Base-by-base conservation (phyloP, 2,113 vertebrate species). In the Silurus asotus region DNA sequence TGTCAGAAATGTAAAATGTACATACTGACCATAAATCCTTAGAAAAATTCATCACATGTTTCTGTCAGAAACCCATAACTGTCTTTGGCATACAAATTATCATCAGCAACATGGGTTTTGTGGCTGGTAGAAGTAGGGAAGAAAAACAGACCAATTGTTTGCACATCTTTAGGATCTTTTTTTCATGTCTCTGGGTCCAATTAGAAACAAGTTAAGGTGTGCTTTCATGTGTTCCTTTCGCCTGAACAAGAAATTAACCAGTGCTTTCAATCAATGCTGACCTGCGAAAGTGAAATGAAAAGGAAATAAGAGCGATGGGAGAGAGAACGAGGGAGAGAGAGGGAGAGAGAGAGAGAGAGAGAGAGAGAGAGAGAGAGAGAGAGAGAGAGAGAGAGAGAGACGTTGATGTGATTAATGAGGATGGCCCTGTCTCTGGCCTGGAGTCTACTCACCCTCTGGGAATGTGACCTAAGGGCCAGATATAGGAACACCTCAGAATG, bases 341-440 rank as follows among this genome's bases (percentile, higher is more conserved):
- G 65, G 53, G 67, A 81, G 77, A 67, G 67, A 48, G 74, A 11
- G 56, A 61, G 76, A 25, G 56, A 62, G 61, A 17, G 49, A 67
- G 62, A 62, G 65, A 53, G 78, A 81, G 65, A 51, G 75, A 77
- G 67, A 88, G 91, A 28, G 62, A 51, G 74, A 37, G 65, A 62
- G 67, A 81, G 77, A 67, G 67, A 48, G 74, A 11, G 56, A 61
- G 76, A 25, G 56, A 62, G 61, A 17, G 49, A 67, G 62, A 65
- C 8, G 59, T 80, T 91, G 92, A 93, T 91, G 91, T 95, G 94
- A 95, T 95, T 95, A 95, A 95, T 95, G 93, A 92, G 6, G 93
- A 87, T 93, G 93, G 95, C 93, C 94, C 95, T 94, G 93, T 92
- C 91, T 88, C 87, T 87, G 93, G 93, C 93, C 87, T 90, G 74